phyloP scores from a whole-genome alignment of 2,888 invertebrate species.

The Pecten maximus region DNA sequence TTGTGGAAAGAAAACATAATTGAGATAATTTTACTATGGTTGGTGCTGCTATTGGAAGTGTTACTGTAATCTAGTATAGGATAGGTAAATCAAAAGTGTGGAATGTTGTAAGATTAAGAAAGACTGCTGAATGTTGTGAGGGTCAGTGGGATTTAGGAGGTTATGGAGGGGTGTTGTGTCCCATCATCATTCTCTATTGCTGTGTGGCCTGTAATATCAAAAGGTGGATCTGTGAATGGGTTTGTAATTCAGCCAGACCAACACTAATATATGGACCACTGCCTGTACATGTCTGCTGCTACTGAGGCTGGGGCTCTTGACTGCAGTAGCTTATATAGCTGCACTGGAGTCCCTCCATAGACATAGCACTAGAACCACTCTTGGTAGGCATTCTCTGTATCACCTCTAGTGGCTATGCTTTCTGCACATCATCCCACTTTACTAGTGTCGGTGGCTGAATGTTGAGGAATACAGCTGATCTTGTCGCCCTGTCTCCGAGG shows the following conservation, averaged over 20 bases:
- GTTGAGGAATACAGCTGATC: not conserved
- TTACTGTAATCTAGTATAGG: no score
- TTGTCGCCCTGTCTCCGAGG: not conserved
- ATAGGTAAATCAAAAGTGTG: no score
- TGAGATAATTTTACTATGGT: no score
- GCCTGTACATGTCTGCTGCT: not conserved
- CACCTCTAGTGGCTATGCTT: not conserved
- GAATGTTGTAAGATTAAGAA: no score
- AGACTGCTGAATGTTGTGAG: no score
- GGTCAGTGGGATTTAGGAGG: no score
- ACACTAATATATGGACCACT: constrained; percentile 9
- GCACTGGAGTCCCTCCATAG: not conserved
- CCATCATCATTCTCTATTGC: not conserved
- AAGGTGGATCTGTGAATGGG: constrained; percentile 1
- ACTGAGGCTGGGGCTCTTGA: not conserved
- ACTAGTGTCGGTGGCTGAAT: not conserved
- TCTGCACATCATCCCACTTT: not conserved
- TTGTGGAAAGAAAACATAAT: no score
- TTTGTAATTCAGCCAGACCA: constrained; percentile 13
- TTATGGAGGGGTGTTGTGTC: no score
- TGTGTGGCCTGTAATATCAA: not conserved
- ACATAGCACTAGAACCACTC: not conserved
- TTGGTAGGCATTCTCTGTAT: not conserved
- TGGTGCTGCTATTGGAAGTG: no score
- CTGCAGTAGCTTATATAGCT: not conserved